Conservation (phyloP, 2,888 invertebrate genomes). For the Dorcus hopei region DNA sequence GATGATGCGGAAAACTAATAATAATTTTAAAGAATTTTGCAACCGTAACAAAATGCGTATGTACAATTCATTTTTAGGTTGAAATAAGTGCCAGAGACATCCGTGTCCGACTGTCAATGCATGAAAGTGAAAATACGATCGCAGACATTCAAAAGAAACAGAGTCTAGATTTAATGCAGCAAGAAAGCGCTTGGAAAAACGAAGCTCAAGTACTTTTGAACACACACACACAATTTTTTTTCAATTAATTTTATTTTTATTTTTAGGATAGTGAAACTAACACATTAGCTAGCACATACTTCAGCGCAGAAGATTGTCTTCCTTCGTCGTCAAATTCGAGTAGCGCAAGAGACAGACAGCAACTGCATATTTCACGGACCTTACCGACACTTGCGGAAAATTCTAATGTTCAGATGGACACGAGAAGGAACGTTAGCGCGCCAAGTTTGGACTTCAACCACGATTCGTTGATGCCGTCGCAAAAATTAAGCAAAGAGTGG, state of each 20-base stretch:
- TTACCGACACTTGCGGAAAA: slow-evolving; percentile 20
- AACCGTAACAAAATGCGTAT: too few species aligned
- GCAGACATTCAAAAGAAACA: background rate
- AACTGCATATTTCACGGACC: slow-evolving; percentile 10
- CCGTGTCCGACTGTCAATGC: slow-evolving; percentile 59
- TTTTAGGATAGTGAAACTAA: slow-evolving; percentile 16
- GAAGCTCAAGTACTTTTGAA: background rate
- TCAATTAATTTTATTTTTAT: too few species aligned
- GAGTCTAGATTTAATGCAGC: background rate
- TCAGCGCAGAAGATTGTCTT: slow-evolving; percentile 23
- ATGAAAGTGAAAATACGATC: slow-evolving; percentile 30
- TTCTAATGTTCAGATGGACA: slow-evolving; percentile 4
- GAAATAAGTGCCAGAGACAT: slow-evolving; percentile 82
- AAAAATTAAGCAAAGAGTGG: slow-evolving; percentile 17
- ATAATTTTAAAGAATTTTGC: too few species aligned
- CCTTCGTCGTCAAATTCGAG: background rate
- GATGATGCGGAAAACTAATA: too few species aligned
- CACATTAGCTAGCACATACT: slow-evolving; percentile 24
- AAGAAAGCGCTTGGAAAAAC: too few species aligned
- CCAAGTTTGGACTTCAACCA: slow-evolving; percentile 9
- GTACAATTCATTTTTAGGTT: slow-evolving; percentile 45
- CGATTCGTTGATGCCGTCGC: slow-evolving; percentile 1
- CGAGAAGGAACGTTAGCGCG: slow-evolving; percentile 1
- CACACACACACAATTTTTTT: background rate
- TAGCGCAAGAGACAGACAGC: background rate